A percentile compares a stretch with the other conserved stretches of the same genome.
phyloP scores from a whole-genome alignment of 2,888 invertebrate genomes.

The Lutraria lutraria region DNA sequence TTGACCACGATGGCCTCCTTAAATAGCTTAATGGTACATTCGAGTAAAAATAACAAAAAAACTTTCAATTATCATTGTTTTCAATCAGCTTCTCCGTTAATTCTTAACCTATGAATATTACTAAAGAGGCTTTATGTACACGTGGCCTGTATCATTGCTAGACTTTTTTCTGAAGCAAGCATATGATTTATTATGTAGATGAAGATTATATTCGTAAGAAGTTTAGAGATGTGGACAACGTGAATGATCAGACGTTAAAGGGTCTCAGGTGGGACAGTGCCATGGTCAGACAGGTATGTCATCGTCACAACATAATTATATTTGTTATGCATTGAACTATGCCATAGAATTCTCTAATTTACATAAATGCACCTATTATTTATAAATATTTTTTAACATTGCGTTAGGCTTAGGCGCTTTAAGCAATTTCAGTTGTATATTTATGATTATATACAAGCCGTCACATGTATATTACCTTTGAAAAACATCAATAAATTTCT shows the following conservation, averaged over 20 bases:
- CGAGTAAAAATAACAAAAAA: no score
- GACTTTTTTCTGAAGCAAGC: no score
- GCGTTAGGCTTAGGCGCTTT: neutral
- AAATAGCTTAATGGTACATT: no score
- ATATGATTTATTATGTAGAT: constrained; percentile 74
- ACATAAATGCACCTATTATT: neutral
- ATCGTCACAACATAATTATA: neutral
- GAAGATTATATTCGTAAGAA: constrained; percentile 86
- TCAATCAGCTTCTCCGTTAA: no score
- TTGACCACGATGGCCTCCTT: no score
- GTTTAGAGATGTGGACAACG: constrained; percentile 83
- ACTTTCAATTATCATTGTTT: no score
- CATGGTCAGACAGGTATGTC: constrained; percentile 85
- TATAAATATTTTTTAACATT: neutral
- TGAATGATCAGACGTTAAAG: constrained; percentile 81
- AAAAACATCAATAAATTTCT: no score
- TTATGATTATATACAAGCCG: neutral
- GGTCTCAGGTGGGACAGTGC: constrained; percentile 86
- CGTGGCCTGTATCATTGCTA: no score
- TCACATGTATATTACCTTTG: no score
- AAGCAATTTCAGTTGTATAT: neutral
- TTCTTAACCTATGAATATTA: no score
- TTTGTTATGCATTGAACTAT: neutral
- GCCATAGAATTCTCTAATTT: neutral
- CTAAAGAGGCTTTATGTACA: no score